A percentile compares a stretch with the other conserved stretches of the same genome.
phyloP scores from a whole-genome alignment of 2,797 vertebrate genomes.

The Cirrhinus mrigala region DNA sequence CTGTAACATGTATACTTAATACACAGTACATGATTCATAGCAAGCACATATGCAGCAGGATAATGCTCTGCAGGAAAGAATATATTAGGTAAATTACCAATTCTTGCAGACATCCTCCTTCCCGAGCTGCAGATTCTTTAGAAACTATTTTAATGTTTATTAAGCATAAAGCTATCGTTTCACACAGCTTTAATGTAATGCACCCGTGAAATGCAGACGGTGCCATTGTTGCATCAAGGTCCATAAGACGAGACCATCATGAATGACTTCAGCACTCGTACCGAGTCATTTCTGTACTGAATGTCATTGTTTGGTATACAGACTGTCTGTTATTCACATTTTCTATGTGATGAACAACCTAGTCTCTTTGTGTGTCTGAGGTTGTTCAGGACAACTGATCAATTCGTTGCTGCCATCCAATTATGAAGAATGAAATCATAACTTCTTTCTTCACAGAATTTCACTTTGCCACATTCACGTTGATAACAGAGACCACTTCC shows the following conservation, averaged over 20 bases:
- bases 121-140: background rate
- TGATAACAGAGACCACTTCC: slow-evolving; percentile 38
- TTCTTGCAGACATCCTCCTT: slow-evolving; percentile 35
- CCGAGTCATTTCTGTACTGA: background rate
- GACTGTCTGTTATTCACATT: background rate
- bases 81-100: slow-evolving; percentile 47
- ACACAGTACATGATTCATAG: slow-evolving; percentile 6
- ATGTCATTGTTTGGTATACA: slow-evolving; percentile 9
- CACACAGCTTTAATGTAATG: slow-evolving; percentile 2
- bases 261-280: slow-evolving; percentile 19
- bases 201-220: background rate
- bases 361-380: slow-evolving; percentile 21
- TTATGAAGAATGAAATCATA: slow-evolving; percentile 33
- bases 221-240: slow-evolving; percentile 28
- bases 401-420: background rate
- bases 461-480: background rate
- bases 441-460: slow-evolving; percentile 3
- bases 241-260: slow-evolving; percentile 25
- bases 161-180: slow-evolving; percentile 32
- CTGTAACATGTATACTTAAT: background rate
- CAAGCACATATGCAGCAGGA: background rate
- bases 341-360: background rate
- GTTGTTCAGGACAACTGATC: background rate
- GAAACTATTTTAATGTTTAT: slow-evolving; percentile 37
- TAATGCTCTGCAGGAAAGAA: slow-evolving; percentile 15